Conservation (phyloP, 2,113 vertebrate species). For the Pimephales promelas region DNA sequence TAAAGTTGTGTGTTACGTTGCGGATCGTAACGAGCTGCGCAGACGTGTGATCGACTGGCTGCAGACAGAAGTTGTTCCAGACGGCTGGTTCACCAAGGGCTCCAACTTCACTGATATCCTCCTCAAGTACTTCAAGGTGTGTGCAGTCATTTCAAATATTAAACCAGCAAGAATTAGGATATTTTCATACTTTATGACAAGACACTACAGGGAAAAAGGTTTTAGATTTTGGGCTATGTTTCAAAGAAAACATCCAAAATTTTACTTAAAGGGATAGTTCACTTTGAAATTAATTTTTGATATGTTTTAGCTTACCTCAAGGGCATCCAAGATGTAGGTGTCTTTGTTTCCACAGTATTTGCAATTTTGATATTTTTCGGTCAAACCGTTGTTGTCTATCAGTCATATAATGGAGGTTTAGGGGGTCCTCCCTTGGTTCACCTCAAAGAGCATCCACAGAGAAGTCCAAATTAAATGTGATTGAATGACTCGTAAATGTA, state of each 20-base stretch:
- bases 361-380: too few relatives aligned
- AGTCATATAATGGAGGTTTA: too few relatives aligned
- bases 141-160: slow-evolving; percentile 11
- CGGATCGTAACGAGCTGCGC: slow-evolving; percentile 92
- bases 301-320: too few relatives aligned
- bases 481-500: too few relatives aligned
- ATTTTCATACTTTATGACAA: neutral
- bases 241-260: neutral
- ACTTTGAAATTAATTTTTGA: too few relatives aligned
- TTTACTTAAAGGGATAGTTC: too few relatives aligned
- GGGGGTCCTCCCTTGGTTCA: too few relatives aligned
- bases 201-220: neutral
- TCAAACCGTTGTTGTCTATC: too few relatives aligned
- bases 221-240: neutral
- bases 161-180: neutral
- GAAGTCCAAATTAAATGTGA: too few relatives aligned
- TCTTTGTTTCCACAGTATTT: too few relatives aligned
- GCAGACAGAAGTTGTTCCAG: slow-evolving; percentile 91
- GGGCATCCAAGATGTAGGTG: too few relatives aligned
- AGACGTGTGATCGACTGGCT: slow-evolving; percentile 93
- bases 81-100: slow-evolving; percentile 96
- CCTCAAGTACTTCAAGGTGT: slow-evolving; percentile 96
- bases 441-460: too few relatives aligned
- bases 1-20: slow-evolving; percentile 93
- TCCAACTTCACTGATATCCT: slow-evolving; percentile 94